Evolutionary conservation across 1,140 invertebrate species (phyloP).

Genomic region (Bicyclus anynana): DNA sequence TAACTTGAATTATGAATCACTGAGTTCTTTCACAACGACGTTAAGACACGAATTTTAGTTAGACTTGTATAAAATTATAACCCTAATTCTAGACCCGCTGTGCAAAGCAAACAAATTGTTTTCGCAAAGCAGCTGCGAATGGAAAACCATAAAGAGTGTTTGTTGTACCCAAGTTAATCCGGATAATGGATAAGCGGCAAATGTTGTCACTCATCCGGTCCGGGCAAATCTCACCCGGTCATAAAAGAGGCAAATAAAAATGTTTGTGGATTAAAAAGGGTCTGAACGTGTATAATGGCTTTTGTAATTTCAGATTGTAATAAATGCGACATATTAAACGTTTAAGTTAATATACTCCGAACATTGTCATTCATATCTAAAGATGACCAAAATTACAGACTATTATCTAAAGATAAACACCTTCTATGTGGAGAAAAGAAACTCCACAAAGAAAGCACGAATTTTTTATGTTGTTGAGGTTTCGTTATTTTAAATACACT

Average conservation of each 20-base stretch:
- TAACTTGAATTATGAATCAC: too few relatives aligned
- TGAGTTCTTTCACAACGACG: too few relatives aligned
- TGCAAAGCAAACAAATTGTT: constrained; percentile 3
- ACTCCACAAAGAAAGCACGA: too few relatives aligned
- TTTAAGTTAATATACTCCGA: not conserved
- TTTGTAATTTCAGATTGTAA: not conserved
- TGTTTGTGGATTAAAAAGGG: constrained; percentile 10
- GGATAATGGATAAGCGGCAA: constrained; percentile 20
- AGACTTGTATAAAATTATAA: too few relatives aligned
- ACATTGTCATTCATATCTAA: too few relatives aligned
- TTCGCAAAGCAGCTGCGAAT: constrained; percentile 7
- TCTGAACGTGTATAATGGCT: not conserved
- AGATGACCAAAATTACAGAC: too few relatives aligned
- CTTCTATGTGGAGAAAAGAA: too few relatives aligned
- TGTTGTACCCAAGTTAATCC: constrained; percentile 20
- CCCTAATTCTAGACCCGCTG: not conserved
- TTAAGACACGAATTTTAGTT: too few relatives aligned
- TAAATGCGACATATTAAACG: not conserved
- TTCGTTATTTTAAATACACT: too few relatives aligned
- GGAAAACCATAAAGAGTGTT: constrained; percentile 22
- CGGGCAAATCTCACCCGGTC: constrained; percentile 10
- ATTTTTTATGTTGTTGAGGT: too few relatives aligned
- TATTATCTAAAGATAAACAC: too few relatives aligned
- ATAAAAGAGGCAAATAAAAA: constrained; percentile 20
- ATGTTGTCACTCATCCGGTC: constrained; percentile 21